Evolutionary conservation across 2,888 invertebrate species (phyloP).

Genomic region (Chrysodeixis includens): DNA sequence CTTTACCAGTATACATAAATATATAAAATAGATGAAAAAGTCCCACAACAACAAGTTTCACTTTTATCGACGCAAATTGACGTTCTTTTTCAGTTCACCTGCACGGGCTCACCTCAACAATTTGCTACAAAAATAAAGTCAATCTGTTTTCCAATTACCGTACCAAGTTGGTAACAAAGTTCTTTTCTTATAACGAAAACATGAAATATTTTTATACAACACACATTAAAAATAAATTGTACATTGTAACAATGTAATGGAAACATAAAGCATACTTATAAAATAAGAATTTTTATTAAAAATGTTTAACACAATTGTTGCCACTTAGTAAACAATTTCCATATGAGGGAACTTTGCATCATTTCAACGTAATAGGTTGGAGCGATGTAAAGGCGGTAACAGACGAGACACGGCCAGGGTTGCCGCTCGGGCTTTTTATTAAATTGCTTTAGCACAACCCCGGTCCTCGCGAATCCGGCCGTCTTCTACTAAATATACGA

Average conservation of each 20-base stretch:
- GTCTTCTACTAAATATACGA: conserved; percentile 10
- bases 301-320: conserved; percentile 57
- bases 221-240: conserved; percentile 23
- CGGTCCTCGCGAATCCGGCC: conserved; percentile 59
- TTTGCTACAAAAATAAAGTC: conserved; percentile 5
- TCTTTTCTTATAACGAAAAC: conserved; percentile 20
- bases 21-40: neutral
- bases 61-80: neutral
- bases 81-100: conserved; percentile 1
- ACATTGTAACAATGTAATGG: conserved; percentile 8
- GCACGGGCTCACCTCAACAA: conserved; percentile 1
- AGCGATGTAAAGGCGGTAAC: conserved; percentile 49
- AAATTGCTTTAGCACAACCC: conserved; percentile 70
- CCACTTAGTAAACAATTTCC: conserved; percentile 67
- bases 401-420: conserved; percentile 46
- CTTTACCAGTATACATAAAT: neutral
- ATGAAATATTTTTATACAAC: conserved; percentile 28
- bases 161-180: conserved; percentile 10
- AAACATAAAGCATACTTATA: conserved; percentile 25
- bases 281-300: conserved; percentile 53
- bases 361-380: conserved; percentile 61
- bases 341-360: conserved; percentile 63
- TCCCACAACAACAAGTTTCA: neutral
- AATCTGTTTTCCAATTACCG: conserved; percentile 9
- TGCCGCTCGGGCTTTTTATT: conserved; percentile 71